Conservation (phyloP, 2,113 vertebrate species). For the Petrocephalus zakoni region DNA sequence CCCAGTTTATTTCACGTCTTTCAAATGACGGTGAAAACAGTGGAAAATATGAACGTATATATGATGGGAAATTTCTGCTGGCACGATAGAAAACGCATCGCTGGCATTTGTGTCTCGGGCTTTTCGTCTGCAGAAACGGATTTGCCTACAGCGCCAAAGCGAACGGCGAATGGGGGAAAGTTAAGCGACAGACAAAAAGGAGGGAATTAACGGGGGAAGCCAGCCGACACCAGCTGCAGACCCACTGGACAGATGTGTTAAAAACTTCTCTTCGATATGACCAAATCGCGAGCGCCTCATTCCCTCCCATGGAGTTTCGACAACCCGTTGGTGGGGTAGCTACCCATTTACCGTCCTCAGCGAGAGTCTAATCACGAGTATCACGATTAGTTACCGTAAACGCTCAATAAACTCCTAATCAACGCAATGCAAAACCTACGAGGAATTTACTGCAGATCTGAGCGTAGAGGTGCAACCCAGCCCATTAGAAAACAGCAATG, state of each 20-base stretch:
- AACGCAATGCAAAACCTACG: background rate
- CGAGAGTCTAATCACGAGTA: background rate
- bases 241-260: background rate
- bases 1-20: background rate
- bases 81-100: background rate
- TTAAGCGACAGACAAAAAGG: background rate
- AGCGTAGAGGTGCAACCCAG: background rate
- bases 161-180: background rate
- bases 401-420: background rate
- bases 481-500: background rate
- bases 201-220: background rate
- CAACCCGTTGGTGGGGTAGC: background rate
- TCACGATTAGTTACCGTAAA: background rate
- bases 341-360: no score
- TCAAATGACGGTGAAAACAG: background rate
- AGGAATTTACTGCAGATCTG: constrained; percentile 7
- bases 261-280: no score
- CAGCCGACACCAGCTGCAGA: background rate
- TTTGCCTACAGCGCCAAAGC: background rate
- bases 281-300: background rate
- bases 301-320: background rate
- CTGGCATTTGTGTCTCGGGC: background rate
- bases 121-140: background rate
- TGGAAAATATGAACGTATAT: background rate
- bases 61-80: background rate